Conservation (phyloP, 2,113 vertebrate genomes). For the Stegostoma tigrinum region DNA sequence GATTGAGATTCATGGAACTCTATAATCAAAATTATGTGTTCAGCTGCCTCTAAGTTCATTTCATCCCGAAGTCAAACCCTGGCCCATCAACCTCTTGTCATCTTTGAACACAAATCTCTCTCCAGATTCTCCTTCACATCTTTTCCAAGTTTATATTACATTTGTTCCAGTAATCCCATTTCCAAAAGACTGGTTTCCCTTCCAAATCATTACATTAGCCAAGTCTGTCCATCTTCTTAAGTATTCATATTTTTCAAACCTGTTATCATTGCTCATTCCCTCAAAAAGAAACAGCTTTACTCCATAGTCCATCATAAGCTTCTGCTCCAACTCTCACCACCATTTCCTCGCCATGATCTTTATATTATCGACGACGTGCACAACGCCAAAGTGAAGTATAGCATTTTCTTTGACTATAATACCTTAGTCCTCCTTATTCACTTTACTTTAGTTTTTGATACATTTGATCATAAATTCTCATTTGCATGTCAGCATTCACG, state of each 20-base stretch:
- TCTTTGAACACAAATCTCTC: not conserved
- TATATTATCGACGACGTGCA: not conserved
- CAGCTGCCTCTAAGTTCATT: not conserved
- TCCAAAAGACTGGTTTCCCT: not conserved
- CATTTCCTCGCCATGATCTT: not conserved
- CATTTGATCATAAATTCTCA: no score
- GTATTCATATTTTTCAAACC: not conserved
- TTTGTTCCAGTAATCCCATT: not conserved
- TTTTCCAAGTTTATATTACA: not conserved
- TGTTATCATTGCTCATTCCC: not conserved
- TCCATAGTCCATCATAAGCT: not conserved
- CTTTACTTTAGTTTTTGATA: not conserved
- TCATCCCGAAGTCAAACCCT: not conserved
- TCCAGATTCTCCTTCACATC: not conserved
- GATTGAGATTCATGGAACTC: not conserved
- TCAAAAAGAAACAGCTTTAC: not conserved
- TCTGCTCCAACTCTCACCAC: not conserved
- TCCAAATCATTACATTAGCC: not conserved
- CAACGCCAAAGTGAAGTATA: not conserved
- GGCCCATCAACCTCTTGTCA: not conserved
- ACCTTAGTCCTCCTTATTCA: not conserved
- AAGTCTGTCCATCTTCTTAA: not conserved
- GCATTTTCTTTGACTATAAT: not conserved
- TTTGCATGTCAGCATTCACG: not conserved
- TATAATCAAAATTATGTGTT: not conserved